Percentiles rank a stretch among this genome's conserved stretches.
Evolutionary conservation across 2,888 invertebrate species (phyloP).

Genomic region (Parapristionchus giblindavisi): DNA sequence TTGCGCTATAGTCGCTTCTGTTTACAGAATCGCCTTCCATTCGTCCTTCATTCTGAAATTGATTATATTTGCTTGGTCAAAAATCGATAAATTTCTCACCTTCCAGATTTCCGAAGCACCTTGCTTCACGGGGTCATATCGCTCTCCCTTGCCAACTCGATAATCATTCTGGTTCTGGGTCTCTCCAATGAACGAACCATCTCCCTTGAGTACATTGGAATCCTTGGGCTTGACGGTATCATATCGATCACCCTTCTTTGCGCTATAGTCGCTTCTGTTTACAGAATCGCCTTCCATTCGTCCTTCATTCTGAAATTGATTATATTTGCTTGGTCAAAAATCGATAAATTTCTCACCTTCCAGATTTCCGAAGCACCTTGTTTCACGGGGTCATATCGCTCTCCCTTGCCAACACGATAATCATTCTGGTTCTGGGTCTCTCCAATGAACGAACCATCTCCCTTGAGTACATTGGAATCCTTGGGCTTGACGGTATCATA

Average conservation of each 20-base stretch:
- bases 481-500: slow-evolving; percentile 45
- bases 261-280: slow-evolving; percentile 41
- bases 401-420: slow-evolving; percentile 44
- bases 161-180: slow-evolving; percentile 42
- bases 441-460: slow-evolving; percentile 47
- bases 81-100: slow-evolving; percentile 4
- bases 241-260: slow-evolving; percentile 40
- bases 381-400: slow-evolving; percentile 40
- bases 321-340: not conserved
- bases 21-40: slow-evolving; percentile 33
- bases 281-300: slow-evolving; percentile 38
- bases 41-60: slow-evolving; percentile 30
- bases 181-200: slow-evolving; percentile 39
- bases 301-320: slow-evolving; percentile 18
- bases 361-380: slow-evolving; percentile 41
- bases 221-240: slow-evolving; percentile 37
- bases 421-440: slow-evolving; percentile 48
- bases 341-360: slow-evolving; percentile 31
- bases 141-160: slow-evolving; percentile 43
- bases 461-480: slow-evolving; percentile 51
- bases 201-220: slow-evolving; percentile 40
- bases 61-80: not conserved
- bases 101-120: slow-evolving; percentile 45
- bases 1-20: slow-evolving; percentile 31
- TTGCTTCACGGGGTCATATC: slow-evolving; percentile 43